Base-by-base conservation (phyloP, 2,113 vertebrate species). In the Campylomormyrus numenius region DNA sequence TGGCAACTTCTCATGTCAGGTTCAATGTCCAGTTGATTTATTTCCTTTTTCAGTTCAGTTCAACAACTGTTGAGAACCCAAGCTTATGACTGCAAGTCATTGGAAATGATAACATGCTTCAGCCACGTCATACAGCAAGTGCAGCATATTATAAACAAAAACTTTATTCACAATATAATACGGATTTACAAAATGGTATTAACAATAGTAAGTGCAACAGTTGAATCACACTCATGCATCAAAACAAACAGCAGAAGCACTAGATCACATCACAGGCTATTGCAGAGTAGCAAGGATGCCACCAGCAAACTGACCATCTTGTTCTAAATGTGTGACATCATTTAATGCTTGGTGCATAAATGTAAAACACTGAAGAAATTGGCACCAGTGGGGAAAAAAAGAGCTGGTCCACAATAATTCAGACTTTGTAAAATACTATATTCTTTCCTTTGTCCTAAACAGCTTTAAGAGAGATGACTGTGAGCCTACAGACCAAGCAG, bases 121-220 rank as follows among this genome's bases (percentile, higher is more conserved):
- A 80, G 74, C 4, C 39, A 80, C 17, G 5, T 80, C 74, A 42
- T 42, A 31, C 62, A 70, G 13, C 3, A 80, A 7, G 35, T 42
- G 15, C 5, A 42, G 35, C 74, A 42, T 80, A 80, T 80, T 80
- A 80, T 80, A 17, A 80, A 80, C 74, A 80, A 42, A 19, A 80
- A 42, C 35, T 80, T 80, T 80, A 80, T 80, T 80, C 74, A 80
- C 31, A 80, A 80, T 42, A 80, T 80, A 80, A 80, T 19, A 80
- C 42, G 74, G 15, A 80, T 35, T 80, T 80, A 42, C 31, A 80
- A 80, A 80, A 80, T 13, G 35, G 74, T 42, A 42, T 42, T 39
- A 42, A 80, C 74, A 80, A 80, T 80, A 80, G 1, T 80, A 80
- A 42, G 35, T 80, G 74, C 74, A 42, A 80, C 15, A 6, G 74